phyloP scores from a whole-genome alignment of 1,140 invertebrate species.

The Nephotettix cincticeps region DNA sequence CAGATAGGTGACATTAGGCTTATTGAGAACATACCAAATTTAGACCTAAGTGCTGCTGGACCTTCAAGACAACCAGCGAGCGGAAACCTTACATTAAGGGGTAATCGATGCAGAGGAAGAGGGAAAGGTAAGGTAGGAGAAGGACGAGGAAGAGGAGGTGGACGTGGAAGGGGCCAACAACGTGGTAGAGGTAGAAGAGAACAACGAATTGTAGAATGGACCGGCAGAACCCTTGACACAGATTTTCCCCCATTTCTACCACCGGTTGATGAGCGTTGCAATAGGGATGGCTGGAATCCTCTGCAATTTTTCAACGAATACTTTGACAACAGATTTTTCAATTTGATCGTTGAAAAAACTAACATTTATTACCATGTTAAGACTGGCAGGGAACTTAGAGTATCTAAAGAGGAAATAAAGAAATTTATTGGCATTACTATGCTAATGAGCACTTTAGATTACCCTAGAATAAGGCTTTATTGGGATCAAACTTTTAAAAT shows the following conservation, averaged over 20 bases:
- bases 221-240: background rate
- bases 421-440: slow-evolving; percentile 27
- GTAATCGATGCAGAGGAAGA: background rate
- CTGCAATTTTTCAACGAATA: slow-evolving; percentile 26
- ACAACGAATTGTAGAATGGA: background rate
- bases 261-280: background rate
- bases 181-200: background rate
- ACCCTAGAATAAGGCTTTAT: slow-evolving; percentile 29
- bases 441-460: slow-evolving; percentile 24
- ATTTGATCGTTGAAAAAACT: slow-evolving; percentile 25
- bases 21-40: slow-evolving; percentile 3
- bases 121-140: background rate
- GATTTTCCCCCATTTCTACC: background rate
- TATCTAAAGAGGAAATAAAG: slow-evolving; percentile 25
- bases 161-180: background rate
- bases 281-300: slow-evolving; percentile 21
- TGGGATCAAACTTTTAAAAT: slow-evolving; percentile 24
- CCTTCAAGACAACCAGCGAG: background rate
- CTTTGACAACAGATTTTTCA: slow-evolving; percentile 27
- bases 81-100: slow-evolving; percentile 8
- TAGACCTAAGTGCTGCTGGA: background rate
- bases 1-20: background rate
- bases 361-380: slow-evolving; percentile 16
- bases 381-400: slow-evolving; percentile 20
- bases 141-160: background rate